These are phyloP conservation scores for Stigmatopora argus DNA, from an alignment of 2,113 vertebrate genomes.

Conservation along the genomic window DNA sequence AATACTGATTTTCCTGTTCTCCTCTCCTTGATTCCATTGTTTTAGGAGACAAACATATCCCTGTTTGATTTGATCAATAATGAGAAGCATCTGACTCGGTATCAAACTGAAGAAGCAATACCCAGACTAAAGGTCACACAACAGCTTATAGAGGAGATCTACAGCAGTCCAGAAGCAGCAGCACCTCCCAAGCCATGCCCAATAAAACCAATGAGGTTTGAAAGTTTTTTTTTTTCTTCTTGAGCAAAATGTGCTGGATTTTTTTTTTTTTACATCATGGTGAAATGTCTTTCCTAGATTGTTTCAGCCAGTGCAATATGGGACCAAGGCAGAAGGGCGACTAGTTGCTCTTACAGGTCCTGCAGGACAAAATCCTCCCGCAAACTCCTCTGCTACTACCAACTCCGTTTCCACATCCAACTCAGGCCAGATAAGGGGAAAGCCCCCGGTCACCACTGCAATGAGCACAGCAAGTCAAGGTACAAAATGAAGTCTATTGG, in stretches of 20 bases:
- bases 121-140: conserved; percentile 83
- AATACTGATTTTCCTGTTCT: background rate
- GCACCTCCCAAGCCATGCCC: conserved; percentile 77
- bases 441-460: conserved; percentile 73
- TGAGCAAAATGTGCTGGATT: background rate
- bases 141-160: conserved; percentile 87
- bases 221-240: background rate
- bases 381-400: conserved; percentile 53
- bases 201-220: conserved; percentile 86
- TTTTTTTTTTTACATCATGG: background rate
- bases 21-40: conserved; percentile 8
- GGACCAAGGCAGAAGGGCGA: conserved; percentile 86
- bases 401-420: conserved; percentile 64
- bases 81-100: conserved; percentile 79
- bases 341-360: conserved; percentile 70
- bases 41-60: conserved; percentile 76
- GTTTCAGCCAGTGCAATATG: conserved; percentile 86
- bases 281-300: conserved; percentile 62
- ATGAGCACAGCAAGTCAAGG: conserved; percentile 75
- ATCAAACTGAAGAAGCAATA: conserved; percentile 77
- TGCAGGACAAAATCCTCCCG: conserved; percentile 66
- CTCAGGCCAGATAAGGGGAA: conserved; percentile 73
- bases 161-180: conserved; percentile 71
- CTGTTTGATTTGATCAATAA: conserved; percentile 83
- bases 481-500: conserved; percentile 48